Base-by-base conservation (phyloP, 1,140 invertebrate genomes). In the Tyrophagus putrescentiae region DNA sequence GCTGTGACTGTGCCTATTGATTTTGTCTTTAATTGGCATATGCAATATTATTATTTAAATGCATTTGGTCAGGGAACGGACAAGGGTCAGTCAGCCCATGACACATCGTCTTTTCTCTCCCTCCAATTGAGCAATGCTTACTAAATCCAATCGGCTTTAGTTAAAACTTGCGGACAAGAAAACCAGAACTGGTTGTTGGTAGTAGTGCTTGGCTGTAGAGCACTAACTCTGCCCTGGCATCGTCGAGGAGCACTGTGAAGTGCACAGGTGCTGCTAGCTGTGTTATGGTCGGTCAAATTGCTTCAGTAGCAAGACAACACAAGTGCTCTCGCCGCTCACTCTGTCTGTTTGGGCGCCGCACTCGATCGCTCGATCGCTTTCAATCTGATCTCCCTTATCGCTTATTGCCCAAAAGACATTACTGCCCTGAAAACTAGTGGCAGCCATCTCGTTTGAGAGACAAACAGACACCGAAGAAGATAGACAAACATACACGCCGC, bases 401-500 rank as follows among this genome's bases (percentile, higher is more conserved):
- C 31, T 18, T 48, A 48, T 48, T 7, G 45, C 18, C 45, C 7
- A 48, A 21, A 48, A 48, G 45, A 48, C 45, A 48, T 18, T 48
- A 7, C 45, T 7, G 21, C 18, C 31, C 7, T 7, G 6, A 6
- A 7, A 48, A 21, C 21, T 21, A 48, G 7, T 21, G 45, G 45
- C 13, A 25, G 7, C 6, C 45, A 48, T 48, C 21, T 48, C 45
- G n/a, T n/a, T n/a, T n/a, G n/a, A n/a, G n/a, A n/a, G n/a, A n/a
- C n/a, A n/a, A n/a, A n/a, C n/a, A n/a, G n/a, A n/a, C 45, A 9
- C 45, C 31, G 21, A 48, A 48, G 45, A 21, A 48, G 45, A 48
- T 48, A 48, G 18, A 29, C 45, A 48, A 48, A 48, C 45, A 48
- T 29, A 48, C 45, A n/a, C n/a, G n/a, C n/a, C n/a, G n/a, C n/a